Base-by-base conservation (phyloP, 2,113 vertebrate species). In the Puffinus mauretanicus region DNA sequence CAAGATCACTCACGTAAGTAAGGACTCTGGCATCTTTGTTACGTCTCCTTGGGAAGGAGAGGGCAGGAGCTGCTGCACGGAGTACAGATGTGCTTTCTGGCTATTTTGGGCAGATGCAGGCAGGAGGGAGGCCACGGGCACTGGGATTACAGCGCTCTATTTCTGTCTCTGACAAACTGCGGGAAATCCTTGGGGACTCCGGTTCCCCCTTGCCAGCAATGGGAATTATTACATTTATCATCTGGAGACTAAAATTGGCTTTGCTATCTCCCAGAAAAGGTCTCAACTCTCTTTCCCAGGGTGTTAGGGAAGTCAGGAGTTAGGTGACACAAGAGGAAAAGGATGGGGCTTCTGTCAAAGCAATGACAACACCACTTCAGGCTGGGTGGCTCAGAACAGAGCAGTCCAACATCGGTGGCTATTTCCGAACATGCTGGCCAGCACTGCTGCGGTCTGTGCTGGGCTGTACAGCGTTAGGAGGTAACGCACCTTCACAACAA, bases 1-100 rank as follows among this genome's bases (percentile, higher is more conserved):
- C 93, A 99, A 99, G 96, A 97, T 98, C 71, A 98, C 98, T 96
- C 99, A 99, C 0, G 99, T 99, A 98, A 99, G 99, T 98, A 86
- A 55, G 47, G 80, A 10, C 13, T 38, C 52, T 22, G 51, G 67
- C 44, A 60, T 42, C 78, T 83, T 55, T 24, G 46, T 10, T 66
- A 8, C 1, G 20, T 38, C 72, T 73, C 58, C 64, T 44, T 38
- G 52, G 88, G 70, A 81, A 91, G 27, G 16, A 62, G 82, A 49
- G 61, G 52, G 65, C 66, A 77, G 76, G 40, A 62, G 66, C 70
- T 64, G 42, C 84, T 65, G 77, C 54, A 42, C n/a, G 16, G 71
- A 34, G n/a, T 52, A 47, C 88, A 81, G 94, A 93, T 93, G 78
- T 89, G 89, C 46, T 91, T 60, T 46, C 21, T 49, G 62, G 66